Evolutionary conservation across 2,888 invertebrate genomes (phyloP), one percentile per base, ranked within the genome.

Genomic region (Dicranocentrus wangi): DNA sequence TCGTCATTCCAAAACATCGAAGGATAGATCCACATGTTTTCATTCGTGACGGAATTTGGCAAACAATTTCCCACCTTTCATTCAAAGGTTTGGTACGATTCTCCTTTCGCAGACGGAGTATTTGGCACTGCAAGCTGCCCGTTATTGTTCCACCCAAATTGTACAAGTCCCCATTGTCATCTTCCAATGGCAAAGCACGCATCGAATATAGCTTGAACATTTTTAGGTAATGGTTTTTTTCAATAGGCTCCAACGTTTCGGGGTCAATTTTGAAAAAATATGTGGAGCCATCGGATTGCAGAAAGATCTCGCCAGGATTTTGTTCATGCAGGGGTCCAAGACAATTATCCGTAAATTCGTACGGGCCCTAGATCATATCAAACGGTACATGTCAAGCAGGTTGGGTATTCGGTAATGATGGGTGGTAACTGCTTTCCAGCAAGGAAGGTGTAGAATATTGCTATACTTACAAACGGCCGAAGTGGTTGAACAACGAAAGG

Each of bases 1-100:
- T 89, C 0, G 90, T 89, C 87, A 91, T 88, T 17, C 89, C 90
- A 84, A 91, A 91, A 82, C 90, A 90, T 87, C 91, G 91, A 82
- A 89, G 88, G 87, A 90, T 91, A 7, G 87, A 86, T 75, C 88
- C 87, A 81, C 85, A 85, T 1, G 88, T 87, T 58, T 86, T 88
- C 87, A 87, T 87, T 60, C 87, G 86, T 3, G 88, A 87, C 15
- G 88, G 87, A 58, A 89, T 87, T 2, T 87, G 85, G n/a, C 86
- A 85, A 3, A 89, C 63, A 47, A 87, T 87, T 39, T 86, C 86
- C 2, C 87, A 87, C 51, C 71, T 55, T 61, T 77, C 76, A 7
- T 77, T 77, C 23, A 77, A 10, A 17, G 76, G 76, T 23, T 77
- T 77, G 8, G 39, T 21, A 3, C 69, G 43, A 51, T 77, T 25